Evolutionary conservation across 1,140 invertebrate species (phyloP).

Genomic region (Latrodectus geometricus): DNA sequence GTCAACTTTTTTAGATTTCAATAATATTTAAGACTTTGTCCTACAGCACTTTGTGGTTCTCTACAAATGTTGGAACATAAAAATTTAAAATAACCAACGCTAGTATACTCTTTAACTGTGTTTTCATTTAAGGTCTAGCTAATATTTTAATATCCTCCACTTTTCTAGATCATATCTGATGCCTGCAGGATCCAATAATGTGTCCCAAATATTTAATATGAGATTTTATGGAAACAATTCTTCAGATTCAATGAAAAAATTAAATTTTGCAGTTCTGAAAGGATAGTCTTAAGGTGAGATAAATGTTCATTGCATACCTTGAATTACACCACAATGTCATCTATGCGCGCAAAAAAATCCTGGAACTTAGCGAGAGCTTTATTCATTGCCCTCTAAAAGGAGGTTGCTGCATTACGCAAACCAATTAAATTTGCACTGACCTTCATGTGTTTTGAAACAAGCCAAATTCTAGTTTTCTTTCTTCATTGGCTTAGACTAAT

Average conservation of each 20-base stretch:
- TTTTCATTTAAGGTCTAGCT: not conserved
- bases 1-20: no score
- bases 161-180: not conserved
- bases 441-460: not conserved
- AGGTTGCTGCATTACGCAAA: not conserved
- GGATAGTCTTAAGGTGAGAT: not conserved
- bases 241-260: not conserved
- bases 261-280: not conserved
- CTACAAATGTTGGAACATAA: no score
- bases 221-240: not conserved
- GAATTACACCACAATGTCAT: not conserved
- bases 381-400: not conserved
- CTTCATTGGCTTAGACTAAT: not conserved
- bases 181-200: not conserved
- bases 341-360: not conserved
- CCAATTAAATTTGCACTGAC: not conserved
- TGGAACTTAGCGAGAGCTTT: not conserved
- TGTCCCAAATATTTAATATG: not conserved
- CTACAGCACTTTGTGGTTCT: no score
- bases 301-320: not conserved
- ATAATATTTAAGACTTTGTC: no score
- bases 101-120: slow-evolving; percentile 69
- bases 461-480: not conserved
- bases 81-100: no score
- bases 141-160: not conserved